A percentile compares a stretch with the other conserved stretches of the same genome.
These are phyloP conservation scores for Polyploca ridens DNA, from an alignment of 2,888 invertebrate species.

Conservation along the genomic window DNA sequence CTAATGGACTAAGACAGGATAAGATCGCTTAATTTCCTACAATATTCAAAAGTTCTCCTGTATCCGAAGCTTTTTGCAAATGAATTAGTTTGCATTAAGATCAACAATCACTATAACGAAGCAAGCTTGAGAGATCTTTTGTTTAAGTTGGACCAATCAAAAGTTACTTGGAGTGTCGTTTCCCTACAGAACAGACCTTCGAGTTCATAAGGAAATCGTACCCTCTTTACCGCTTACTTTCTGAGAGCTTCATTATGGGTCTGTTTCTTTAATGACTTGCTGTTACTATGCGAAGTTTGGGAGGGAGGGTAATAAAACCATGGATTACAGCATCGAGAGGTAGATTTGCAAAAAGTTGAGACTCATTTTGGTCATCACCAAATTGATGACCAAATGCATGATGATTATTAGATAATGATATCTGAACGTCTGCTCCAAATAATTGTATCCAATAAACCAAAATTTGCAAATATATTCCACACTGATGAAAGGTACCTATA, in stretches of 20 bases:
- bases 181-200: background rate
- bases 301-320: background rate
- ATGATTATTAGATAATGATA: too few relatives aligned
- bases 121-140: constrained; percentile 8
- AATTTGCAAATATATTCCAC: background rate
- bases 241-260: constrained; percentile 1
- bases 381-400: too few relatives aligned
- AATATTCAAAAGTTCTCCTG: constrained; percentile 2
- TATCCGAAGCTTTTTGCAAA: background rate
- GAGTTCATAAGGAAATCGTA: constrained; percentile 4
- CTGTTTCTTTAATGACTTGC: background rate
- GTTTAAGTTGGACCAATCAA: constrained; percentile 9
- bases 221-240: constrained; percentile 3
- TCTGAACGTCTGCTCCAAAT: too few relatives aligned
- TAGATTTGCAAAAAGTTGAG: background rate
- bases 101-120: background rate
- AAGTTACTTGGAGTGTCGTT: constrained; percentile 6
- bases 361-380: background rate
- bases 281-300: background rate
- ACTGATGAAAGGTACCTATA: background rate
- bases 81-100: constrained; percentile 6
- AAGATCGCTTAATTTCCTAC: background rate
- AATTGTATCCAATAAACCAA: background rate
- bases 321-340: background rate
- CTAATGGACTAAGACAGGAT: background rate